Evolutionary conservation across 2,797 vertebrate species (phyloP).

Genomic region (Hapalemur alaotrensis): DNA sequence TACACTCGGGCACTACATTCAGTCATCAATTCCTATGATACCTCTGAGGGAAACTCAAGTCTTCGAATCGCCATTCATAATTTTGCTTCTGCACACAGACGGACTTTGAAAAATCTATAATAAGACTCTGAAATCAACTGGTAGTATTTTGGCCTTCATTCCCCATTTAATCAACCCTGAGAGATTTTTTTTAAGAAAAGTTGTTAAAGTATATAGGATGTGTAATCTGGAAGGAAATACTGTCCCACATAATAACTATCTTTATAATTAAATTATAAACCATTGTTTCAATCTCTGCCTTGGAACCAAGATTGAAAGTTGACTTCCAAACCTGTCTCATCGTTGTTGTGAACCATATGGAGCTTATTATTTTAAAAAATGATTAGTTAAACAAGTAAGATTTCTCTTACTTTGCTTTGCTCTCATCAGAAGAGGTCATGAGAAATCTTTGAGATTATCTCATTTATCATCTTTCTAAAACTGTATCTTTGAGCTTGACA

Average conservation of each 20-base stretch:
- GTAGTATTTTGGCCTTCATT: conserved; percentile 37
- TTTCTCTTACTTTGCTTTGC: conserved; percentile 16
- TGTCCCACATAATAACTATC: background rate
- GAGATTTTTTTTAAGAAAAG: conserved; percentile 33
- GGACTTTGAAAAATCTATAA: conserved; percentile 63
- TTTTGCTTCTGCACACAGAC: conserved; percentile 73
- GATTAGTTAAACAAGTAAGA: background rate
- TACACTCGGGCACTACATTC: conserved; percentile 90
- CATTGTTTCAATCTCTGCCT: background rate
- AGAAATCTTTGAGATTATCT: conserved; percentile 46
- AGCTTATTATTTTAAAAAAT: conserved; percentile 37
- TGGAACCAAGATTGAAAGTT: background rate
- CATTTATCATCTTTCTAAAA: conserved; percentile 3
- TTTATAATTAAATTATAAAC: background rate
- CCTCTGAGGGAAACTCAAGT: conserved; percentile 63
- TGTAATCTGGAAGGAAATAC: conserved; percentile 42
- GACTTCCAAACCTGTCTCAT: background rate
- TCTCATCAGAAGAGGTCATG: conserved; percentile 33
- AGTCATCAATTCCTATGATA: conserved; percentile 85
- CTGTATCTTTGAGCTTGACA: conserved; percentile 4
- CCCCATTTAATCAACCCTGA: conserved; percentile 4
- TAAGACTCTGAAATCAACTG: conserved; percentile 54
- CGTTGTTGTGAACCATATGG: background rate
- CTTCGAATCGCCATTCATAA: conserved; percentile 71
- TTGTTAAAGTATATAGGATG: background rate